Evolutionary conservation across 2,888 invertebrate genomes (phyloP), one percentile per base, ranked within the genome.

Genomic region (Stratiomys singularior): DNA sequence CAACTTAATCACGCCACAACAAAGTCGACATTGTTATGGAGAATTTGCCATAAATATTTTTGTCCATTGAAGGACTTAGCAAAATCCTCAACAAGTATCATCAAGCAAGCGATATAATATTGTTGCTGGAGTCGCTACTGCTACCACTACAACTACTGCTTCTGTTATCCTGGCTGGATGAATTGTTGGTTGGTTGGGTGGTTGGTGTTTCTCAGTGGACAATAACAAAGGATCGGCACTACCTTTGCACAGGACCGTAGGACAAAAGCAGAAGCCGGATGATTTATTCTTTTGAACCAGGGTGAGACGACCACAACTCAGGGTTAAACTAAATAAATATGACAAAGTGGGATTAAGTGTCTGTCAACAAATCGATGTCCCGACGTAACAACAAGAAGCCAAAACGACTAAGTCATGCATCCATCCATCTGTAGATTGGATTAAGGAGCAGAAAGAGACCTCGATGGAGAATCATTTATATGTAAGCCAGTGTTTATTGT

Each of bases 81-180:
- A 11, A 60, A 60, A 60, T 60, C 58, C 58, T 60, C 58, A 60
- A 60, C 58, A 60, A 60, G 58, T 60, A 60, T 23, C 25, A 60
- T 60, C 58, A 60, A 60, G n/a, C 58, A 60, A 21, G 4, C 4
- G 23, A 23, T 7, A 3, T 25, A 37, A 37, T 37, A 9, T 37
- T 37, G 37, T 37, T 37, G 37, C 9, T 37, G 37, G 37, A 9
- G 37, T 37, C 9, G 37, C 37, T 37, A 9, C 37, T 37, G 37
- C 37, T 37, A 5, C 37, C 9, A 9, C 3, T 37, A 9, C n/a
- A n/a, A n/a, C 37, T 37, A 9, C 37, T 37, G 37, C 37, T 37
- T 37, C 37, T 37, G 37, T 5, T 37, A 9, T 37, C 9, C 37
- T 3, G 37, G 37, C 37, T 37, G 5, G 9, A n/a, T n/a, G n/a